A percentile compares a stretch with the other conserved stretches of the same genome.
Conservation (phyloP, 1,140 invertebrate genomes). For the Drosophila albomicans region DNA sequence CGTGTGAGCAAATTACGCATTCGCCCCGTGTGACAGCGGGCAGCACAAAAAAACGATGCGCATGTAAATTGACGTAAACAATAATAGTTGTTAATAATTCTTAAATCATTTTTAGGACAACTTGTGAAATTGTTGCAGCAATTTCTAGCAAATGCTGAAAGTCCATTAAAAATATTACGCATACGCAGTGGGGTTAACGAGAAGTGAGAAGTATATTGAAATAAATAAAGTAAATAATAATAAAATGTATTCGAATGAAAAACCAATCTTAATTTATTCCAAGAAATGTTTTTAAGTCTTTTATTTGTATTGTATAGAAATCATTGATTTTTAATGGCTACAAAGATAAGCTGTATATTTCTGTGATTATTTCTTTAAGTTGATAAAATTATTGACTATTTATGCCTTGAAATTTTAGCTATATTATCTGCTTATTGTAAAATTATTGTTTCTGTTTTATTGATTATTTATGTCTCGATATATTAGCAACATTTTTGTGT, state of each 20-base stretch:
- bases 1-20: conserved; percentile 55
- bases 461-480: too few species aligned
- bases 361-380: too few species aligned
- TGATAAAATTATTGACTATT: too few species aligned
- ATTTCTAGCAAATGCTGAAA: background rate
- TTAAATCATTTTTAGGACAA: background rate
- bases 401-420: too few species aligned
- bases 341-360: too few species aligned
- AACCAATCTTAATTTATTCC: too few species aligned
- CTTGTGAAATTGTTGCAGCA: background rate
- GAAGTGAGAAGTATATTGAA: background rate
- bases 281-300: too few species aligned
- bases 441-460: background rate
- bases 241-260: background rate
- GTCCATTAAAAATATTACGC: background rate
- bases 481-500: background rate
- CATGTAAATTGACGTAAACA: background rate
- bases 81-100: background rate
- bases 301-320: too few species aligned
- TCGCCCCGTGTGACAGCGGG: conserved; percentile 39
- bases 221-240: background rate
- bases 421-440: too few species aligned
- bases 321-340: too few species aligned
- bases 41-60: background rate
- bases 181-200: background rate